phyloP scores from a whole-genome alignment of 2,888 invertebrate species.

The Acronicta alni region DNA sequence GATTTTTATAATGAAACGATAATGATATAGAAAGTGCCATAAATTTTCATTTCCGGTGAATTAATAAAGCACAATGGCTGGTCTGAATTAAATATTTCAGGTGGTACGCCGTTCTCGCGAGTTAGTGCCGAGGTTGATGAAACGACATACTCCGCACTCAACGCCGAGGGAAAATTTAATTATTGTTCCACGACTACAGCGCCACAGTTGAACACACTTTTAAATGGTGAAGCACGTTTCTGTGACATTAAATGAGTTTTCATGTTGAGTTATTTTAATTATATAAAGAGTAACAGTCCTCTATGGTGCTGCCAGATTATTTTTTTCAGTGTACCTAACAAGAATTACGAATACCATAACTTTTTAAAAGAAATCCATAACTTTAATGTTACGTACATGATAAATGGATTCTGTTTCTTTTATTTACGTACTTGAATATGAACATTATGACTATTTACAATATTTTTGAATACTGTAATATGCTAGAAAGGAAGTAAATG shows the following conservation, averaged over 20 bases:
- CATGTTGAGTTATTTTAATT: slow-evolving; percentile 78
- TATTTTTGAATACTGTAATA: slow-evolving; percentile 16
- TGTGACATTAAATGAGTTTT: slow-evolving; percentile 80
- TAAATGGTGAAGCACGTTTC: slow-evolving; percentile 80
- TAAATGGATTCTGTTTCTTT: too few species aligned
- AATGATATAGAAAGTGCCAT: slow-evolving; percentile 53
- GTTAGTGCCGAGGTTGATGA: slow-evolving; percentile 82
- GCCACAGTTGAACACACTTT: slow-evolving; percentile 82
- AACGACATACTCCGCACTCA: slow-evolving; percentile 81
- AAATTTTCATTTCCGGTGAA: slow-evolving; percentile 79
- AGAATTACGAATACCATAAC: neutral
- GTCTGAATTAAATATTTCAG: slow-evolving; percentile 85
- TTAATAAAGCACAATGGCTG: slow-evolving; percentile 77
- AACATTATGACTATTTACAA: slow-evolving; percentile 12
- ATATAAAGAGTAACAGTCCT: slow-evolving; percentile 62
- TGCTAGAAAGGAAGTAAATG: slow-evolving; percentile 65
- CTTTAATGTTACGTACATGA: neutral
- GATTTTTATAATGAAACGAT: slow-evolving; percentile 36
- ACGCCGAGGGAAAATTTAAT: slow-evolving; percentile 84
- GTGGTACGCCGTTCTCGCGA: slow-evolving; percentile 76
- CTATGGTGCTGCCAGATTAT: slow-evolving; percentile 27
- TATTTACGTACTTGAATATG: slow-evolving; percentile 23
- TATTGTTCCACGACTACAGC: slow-evolving; percentile 80
- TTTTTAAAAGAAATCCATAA: neutral
- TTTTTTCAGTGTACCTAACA: slow-evolving; percentile 21